phyloP scores from a whole-genome alignment of 2,797 vertebrate species.

The Tapirus indicus region DNA sequence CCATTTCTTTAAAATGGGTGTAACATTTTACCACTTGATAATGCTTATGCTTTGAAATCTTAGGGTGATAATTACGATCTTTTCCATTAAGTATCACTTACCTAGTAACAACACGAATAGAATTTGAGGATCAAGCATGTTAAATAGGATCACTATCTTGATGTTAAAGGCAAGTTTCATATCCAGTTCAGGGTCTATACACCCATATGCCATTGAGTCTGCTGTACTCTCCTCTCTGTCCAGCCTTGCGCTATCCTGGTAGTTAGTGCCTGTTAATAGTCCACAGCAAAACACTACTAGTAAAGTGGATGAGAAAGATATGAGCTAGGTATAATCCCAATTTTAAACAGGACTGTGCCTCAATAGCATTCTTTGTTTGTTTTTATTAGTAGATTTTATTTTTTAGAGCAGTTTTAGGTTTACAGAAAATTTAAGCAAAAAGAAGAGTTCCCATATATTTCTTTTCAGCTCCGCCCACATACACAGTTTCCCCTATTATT shows the following conservation, averaged over 20 bases:
- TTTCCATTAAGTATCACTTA: neutral
- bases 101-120: neutral
- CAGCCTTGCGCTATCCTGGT: neutral
- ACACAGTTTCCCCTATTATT: neutral
- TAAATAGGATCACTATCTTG: neutral
- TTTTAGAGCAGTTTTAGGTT: neutral
- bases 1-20: neutral
- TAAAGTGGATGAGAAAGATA: neutral
- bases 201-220: no score
- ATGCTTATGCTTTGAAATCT: neutral
- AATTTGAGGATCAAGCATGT: neutral
- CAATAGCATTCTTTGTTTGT: neutral
- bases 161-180: neutral
- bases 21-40: neutral
- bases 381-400: neutral
- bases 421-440: neutral
- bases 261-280: neutral
- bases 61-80: neutral
- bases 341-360: neutral
- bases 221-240: neutral
- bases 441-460: neutral
- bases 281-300: neutral
- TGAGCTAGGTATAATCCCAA: neutral
- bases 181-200: neutral
- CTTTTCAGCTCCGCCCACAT: neutral